phyloP scores from a whole-genome alignment of 2,888 invertebrate species.

The Limulus polyphemus region DNA sequence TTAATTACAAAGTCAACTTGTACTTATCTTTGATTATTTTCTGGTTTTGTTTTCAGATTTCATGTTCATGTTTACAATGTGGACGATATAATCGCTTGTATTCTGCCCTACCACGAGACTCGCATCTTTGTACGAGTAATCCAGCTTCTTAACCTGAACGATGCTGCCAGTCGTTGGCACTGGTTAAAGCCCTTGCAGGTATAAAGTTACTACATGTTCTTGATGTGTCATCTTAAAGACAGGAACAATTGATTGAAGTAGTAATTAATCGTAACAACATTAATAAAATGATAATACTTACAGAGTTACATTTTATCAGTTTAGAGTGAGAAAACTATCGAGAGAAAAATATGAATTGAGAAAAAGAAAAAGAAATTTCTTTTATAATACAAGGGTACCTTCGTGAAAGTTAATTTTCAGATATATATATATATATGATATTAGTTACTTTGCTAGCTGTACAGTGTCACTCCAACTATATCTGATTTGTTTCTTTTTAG shows the following conservation, averaged over 20 bases:
- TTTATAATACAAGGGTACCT: too few species aligned
- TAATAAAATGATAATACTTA: too few species aligned
- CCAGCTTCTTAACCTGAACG: constrained; percentile 55
- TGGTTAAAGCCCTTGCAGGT: constrained; percentile 59
- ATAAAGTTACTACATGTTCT: neutral
- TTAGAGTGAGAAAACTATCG: too few species aligned
- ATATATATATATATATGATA: neutral
- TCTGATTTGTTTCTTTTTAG: constrained; percentile 22
- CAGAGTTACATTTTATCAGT: too few species aligned
- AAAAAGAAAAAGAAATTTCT: too few species aligned
- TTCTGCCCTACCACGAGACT: constrained; percentile 86
- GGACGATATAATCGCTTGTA: constrained; percentile 61
- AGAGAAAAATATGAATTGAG: too few species aligned
- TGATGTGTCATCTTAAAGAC: neutral
- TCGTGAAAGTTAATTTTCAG: too few species aligned
- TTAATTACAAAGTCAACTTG: too few species aligned
- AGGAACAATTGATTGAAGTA: too few species aligned
- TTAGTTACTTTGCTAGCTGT: neutral
- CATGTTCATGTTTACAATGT: constrained; percentile 78
- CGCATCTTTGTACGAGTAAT: constrained; percentile 69
- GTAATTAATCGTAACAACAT: too few species aligned
- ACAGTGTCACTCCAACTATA: neutral
- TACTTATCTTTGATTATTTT: neutral
- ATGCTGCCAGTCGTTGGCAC: constrained; percentile 52
- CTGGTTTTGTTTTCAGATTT: constrained; percentile 45